A percentile compares a stretch with the other conserved stretches of the same genome.
phyloP scores from a whole-genome alignment of 2,113 vertebrate genomes.

The Ammodytes marinus region DNA sequence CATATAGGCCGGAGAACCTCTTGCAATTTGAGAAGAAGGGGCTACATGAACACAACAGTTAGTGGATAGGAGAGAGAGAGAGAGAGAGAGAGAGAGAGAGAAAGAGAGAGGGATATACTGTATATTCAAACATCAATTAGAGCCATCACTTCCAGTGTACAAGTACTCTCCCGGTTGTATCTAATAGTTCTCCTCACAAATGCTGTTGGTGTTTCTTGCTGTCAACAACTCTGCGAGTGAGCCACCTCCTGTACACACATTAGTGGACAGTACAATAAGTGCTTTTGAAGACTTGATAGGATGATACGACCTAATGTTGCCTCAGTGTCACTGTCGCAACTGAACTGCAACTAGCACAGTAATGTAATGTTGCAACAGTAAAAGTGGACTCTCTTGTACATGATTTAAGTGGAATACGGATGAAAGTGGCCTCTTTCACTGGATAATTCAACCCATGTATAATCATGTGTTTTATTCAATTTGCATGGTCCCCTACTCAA shows the following conservation, averaged over 20 bases:
- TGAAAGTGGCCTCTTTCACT: no score
- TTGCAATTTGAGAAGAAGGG: slow-evolving; percentile 63
- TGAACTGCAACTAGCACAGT: neutral
- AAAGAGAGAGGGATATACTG: slow-evolving; percentile 32
- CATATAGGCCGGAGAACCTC: slow-evolving; percentile 73
- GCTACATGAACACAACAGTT: slow-evolving; percentile 50
- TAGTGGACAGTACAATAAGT: slow-evolving; percentile 51
- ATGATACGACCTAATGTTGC: slow-evolving; percentile 8
- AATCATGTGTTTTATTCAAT: no score
- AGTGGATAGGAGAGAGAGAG: slow-evolving; percentile 45
- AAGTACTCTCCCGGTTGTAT: slow-evolving; percentile 54
- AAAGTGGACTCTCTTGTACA: neutral
- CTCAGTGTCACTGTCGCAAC: slow-evolving; percentile 11
- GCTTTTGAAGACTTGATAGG: slow-evolving; percentile 53
- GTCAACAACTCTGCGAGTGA: slow-evolving; percentile 61
- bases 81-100: slow-evolving; percentile 43
- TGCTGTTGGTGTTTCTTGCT: slow-evolving; percentile 63
- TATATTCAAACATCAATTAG: slow-evolving; percentile 65
- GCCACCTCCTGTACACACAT: slow-evolving; percentile 58
- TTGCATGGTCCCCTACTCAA: no score
- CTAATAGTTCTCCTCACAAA: slow-evolving; percentile 53
- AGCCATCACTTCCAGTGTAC: slow-evolving; percentile 57
- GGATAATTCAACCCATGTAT: no score
- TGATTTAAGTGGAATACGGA: neutral
- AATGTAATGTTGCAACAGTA: neutral